Evolutionary conservation across 2,888 invertebrate genomes (phyloP), one percentile per base, ranked within the genome.

Genomic region (Pyralis farinalis): DNA sequence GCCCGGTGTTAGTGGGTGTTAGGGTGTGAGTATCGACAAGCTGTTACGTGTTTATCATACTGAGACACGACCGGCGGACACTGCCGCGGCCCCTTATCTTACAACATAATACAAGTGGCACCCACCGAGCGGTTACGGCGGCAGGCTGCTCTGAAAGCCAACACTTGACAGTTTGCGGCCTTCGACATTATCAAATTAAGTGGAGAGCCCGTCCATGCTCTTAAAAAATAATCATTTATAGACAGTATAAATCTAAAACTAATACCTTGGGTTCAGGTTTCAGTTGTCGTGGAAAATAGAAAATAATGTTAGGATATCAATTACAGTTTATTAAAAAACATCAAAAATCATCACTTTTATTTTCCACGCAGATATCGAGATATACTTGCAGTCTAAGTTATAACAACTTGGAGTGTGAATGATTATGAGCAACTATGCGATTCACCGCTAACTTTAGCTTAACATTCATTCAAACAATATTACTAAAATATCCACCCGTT

Each of bases 231-330:
- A 65, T 59, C 64, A 42, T 57, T 36, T 38, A 44, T 32, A 44
- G 40, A 40, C 35, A 46, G 31, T 38, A 21, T 39, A 21, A 20
- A 37, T 29, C 36, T 41, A 42, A 22, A 46, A 40, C 51, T 53
- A 52, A 43, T 45, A 42, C 44, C 31, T 49, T 47, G 38, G 27
- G 48, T 42, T 44, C 47, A 42, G 48, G 47, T 52, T 51, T 47
- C 5, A 44, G 46, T 36, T 36, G 40, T 55, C 74, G 78, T 83
- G 80, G 85, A 76, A 81, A 83, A 83, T 69, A 80, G 65, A 83
- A 79, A 75, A 75, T 64, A 73, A 71, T 67, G 66, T 62, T 71
- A 51, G 64, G 63, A 8, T 60, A 58, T 66, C 63, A 58, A 61
- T 59, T 63, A 68, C 11, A 51, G 58, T 71, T 77, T 78, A 77